These are phyloP conservation scores for Patella ulyssiponensis DNA, from an alignment of 2,888 invertebrate species.

Conservation along the genomic window DNA sequence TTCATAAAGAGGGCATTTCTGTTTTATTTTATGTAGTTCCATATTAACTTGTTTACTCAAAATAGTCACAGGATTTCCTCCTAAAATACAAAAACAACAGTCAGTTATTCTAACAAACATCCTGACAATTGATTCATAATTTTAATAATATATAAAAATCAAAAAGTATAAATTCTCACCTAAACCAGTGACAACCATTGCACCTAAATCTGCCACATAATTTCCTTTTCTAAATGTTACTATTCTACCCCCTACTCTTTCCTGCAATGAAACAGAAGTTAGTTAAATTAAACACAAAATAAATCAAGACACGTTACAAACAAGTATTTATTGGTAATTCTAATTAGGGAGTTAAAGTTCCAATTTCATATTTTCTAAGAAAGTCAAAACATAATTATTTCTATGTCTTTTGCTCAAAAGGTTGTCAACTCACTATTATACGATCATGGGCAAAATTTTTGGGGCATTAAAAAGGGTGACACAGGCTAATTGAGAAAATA, in stretches of 20 bases:
- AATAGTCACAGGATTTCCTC: constrained; percentile 95
- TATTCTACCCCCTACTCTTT: constrained; percentile 96
- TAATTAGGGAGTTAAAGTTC: background rate
- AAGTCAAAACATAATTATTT: too few species aligned
- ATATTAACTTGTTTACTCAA: constrained; percentile 96
- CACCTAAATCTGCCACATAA: constrained; percentile 85
- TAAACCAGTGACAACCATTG: constrained; percentile 97
- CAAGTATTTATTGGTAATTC: background rate
- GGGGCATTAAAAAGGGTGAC: too few species aligned
- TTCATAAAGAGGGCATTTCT: constrained; percentile 96
- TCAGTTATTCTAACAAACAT: background rate
- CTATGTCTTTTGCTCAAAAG: too few species aligned
- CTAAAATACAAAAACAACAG: constrained; percentile 55
- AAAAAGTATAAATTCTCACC: constrained; percentile 53
- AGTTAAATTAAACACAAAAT: background rate
- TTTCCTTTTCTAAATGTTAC: constrained; percentile 94
- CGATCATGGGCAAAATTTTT: too few species aligned
- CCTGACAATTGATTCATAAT: background rate
- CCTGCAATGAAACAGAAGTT: constrained; percentile 73
- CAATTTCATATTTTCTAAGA: too few species aligned
- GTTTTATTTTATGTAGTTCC: constrained; percentile 94
- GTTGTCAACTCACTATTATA: too few species aligned
- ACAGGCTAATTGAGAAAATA: too few species aligned
- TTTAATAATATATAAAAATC: background rate
- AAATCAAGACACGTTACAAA: background rate